Evolutionary conservation across 2,797 vertebrate species (phyloP).

Genomic region (Adrianichthys oophorus): DNA sequence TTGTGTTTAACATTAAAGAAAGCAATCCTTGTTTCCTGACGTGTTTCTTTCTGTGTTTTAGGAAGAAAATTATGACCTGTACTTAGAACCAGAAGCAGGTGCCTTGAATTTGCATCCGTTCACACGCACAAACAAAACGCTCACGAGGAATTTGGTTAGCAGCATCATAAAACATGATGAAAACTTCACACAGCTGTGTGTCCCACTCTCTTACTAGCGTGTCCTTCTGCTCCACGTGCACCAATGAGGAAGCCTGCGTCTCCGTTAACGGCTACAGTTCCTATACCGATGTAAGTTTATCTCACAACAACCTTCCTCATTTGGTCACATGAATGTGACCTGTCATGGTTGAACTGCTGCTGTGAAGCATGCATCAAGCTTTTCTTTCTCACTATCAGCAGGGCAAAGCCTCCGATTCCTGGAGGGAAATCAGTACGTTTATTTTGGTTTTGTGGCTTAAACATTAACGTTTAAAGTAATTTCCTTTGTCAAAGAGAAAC

Average conservation of each 20-base stretch:
- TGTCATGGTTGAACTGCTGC: background rate
- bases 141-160: background rate
- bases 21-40: background rate
- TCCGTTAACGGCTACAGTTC: constrained; percentile 14
- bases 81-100: constrained; percentile 76
- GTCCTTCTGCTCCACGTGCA: constrained; percentile 26
- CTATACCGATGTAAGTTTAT: constrained; percentile 56
- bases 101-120: constrained; percentile 4
- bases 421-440: constrained; percentile 66
- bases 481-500: background rate
- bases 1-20: too few species aligned
- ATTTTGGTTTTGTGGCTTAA: background rate
- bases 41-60: constrained; percentile 46
- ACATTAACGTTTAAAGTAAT: background rate
- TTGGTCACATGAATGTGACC: background rate
- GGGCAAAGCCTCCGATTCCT: constrained; percentile 70
- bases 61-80: constrained; percentile 70
- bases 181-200: background rate
- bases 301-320: background rate
- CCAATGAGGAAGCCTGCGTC: constrained; percentile 30
- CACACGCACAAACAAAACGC: background rate
- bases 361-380: background rate
- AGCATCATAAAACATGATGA: background rate
- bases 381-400: constrained; percentile 32
- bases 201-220: constrained; percentile 44